These are phyloP conservation scores for Sula dactylatra DNA, from an alignment of 2,113 vertebrate species.

Conservation along the genomic window DNA sequence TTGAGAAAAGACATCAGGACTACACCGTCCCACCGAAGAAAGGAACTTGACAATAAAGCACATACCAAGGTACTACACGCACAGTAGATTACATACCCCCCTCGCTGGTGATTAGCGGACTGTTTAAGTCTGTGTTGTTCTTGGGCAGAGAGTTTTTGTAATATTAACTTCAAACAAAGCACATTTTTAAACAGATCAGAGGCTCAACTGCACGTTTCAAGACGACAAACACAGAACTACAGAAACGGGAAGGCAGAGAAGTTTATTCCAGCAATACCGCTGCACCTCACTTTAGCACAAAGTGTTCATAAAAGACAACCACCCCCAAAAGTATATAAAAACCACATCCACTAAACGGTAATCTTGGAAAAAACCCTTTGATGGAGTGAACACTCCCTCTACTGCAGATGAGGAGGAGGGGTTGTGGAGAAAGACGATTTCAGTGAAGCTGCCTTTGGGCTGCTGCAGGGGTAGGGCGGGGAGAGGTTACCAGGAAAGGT, in stretches of 20 bases:
- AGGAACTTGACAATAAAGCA: background rate
- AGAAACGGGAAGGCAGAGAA: slow-evolving; percentile 41
- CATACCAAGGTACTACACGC: rapidly evolving
- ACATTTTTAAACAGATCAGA: background rate
- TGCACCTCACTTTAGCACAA: background rate
- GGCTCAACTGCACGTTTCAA: background rate
- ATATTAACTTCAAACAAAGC: background rate
- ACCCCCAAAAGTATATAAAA: slow-evolving; percentile 3
- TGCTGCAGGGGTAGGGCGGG: background rate
- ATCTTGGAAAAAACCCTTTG: slow-evolving; percentile 30
- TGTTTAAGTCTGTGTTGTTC: background rate
- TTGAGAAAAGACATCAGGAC: background rate
- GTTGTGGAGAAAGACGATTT: background rate
- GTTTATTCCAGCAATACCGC: slow-evolving; percentile 66
- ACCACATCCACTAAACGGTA: slow-evolving; percentile 1
- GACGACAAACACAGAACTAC: background rate
- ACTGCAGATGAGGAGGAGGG: background rate
- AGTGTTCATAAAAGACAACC: slow-evolving; percentile 6
- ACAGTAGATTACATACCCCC: rapidly evolving
- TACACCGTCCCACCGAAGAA: background rate
- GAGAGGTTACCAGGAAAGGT: background rate
- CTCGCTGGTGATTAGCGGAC: no score
- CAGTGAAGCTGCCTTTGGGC: background rate
- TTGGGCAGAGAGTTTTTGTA: background rate
- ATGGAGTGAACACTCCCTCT: slow-evolving; percentile 33